phyloP scores from a whole-genome alignment of 1,140 invertebrate genomes.

The Drosophila rhopaloa region DNA sequence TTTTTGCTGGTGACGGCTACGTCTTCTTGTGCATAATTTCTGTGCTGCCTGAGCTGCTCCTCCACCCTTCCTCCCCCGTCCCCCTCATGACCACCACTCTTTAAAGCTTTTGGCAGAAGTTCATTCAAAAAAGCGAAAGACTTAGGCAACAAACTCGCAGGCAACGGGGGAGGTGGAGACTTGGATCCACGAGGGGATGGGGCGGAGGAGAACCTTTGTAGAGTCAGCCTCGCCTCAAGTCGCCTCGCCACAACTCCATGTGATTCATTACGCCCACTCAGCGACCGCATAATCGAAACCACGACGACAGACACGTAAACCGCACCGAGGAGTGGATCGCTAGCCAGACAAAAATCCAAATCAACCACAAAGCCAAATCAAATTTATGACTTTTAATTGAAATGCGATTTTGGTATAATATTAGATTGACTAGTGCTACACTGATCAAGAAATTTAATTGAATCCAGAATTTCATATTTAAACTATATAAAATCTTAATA shows the following conservation, averaged over 20 bases:
- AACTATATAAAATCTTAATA: no score
- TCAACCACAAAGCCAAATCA: slow-evolving; percentile 41
- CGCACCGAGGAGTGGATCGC: slow-evolving; percentile 16
- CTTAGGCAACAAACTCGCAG: slow-evolving; percentile 77
- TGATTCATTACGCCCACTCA: slow-evolving; percentile 75
- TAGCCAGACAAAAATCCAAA: slow-evolving; percentile 7
- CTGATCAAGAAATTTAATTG: no score
- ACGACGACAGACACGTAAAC: slow-evolving; percentile 35
- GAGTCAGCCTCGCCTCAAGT: slow-evolving; percentile 36
- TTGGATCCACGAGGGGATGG: background rate
- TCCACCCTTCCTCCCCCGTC: slow-evolving; percentile 20
- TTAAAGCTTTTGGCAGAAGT: slow-evolving; percentile 63
- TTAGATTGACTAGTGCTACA: slow-evolving; percentile 6
- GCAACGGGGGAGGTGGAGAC: background rate
- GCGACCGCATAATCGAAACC: slow-evolving; percentile 59
- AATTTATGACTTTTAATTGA: slow-evolving; percentile 68
- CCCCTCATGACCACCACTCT: slow-evolving; percentile 9
- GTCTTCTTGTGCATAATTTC: slow-evolving; percentile 63
- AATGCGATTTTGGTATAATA: slow-evolving; percentile 34
- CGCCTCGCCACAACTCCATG: slow-evolving; percentile 44
- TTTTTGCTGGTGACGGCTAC: slow-evolving; percentile 41
- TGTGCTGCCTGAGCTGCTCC: slow-evolving; percentile 39
- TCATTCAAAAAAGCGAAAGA: slow-evolving; percentile 79
- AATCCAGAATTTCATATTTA: no score
- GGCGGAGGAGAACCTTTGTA: slow-evolving; percentile 30